Base-by-base conservation (phyloP, 1,140 invertebrate species). In the Aphis gossypii region DNA sequence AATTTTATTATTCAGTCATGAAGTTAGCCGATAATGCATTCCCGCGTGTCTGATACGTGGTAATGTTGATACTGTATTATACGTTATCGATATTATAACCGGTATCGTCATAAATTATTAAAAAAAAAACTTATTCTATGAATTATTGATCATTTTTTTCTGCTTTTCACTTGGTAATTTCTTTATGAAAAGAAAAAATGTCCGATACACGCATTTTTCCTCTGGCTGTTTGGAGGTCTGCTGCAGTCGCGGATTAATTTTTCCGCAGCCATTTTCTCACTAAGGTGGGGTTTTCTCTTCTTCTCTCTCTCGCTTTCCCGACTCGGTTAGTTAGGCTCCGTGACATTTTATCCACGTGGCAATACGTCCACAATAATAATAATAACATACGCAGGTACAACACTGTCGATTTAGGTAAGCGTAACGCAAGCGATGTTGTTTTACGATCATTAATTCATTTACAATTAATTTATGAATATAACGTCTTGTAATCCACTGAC, bases 131-230 rank as follows among this genome's bases (percentile, higher is more conserved):
- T 14, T 14, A 76, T 76, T 76, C 30, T 35, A 76, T 76, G 60
- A 76, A 76, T 76, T 76, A 76, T 76, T 76, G 60, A 76, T 76
- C 60, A 76, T 76, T 76, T 76, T 76, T 76, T 76, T n/a, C 60
- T 76, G 60, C 14, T 76, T 76, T 76, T 76, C 60, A 76, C 60
- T 35, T n/a, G 30, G 60, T 76, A 76, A 76, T 76, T 76, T n/a
- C 60, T 35, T 76, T 76, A 76, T 76, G 14, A 5, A n/a, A 6
- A 76, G 14, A 76, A 60, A 60, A 76, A n/a, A 76, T 76, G 60
- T 76, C 60, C n/a, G n/a, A 76, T 76, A 76, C 60, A 76, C 60
- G 60, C 30, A 76, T 76, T 76, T 76, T 76, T 76, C 60, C 60
- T 76, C n/a, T 76, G 30, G 60, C 60, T 76, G 60, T 76, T 76